phyloP scores from a whole-genome alignment of 1,140 invertebrate genomes.

The Apis florea region DNA sequence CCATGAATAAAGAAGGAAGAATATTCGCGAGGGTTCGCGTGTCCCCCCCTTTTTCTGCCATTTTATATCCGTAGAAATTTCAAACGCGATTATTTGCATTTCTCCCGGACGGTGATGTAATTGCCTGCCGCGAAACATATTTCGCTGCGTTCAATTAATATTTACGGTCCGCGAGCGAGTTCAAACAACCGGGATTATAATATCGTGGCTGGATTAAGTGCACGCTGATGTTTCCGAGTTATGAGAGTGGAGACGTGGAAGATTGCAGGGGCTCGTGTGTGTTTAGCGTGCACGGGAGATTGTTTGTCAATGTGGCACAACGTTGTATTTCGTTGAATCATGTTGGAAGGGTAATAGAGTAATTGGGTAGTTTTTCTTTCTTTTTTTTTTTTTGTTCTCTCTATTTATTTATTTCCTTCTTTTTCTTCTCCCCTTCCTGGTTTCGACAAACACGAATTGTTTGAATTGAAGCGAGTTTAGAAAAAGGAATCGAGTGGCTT shows the following conservation, averaged over 20 bases:
- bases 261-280: neutral
- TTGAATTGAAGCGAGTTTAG: too few species aligned
- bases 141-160: conserved; percentile 20
- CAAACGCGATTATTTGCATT: conserved; percentile 12
- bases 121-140: conserved; percentile 15
- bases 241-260: conserved; percentile 7
- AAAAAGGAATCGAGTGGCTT: too few species aligned
- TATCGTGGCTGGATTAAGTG: conserved; percentile 14
- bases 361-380: neutral
- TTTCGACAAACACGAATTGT: neutral
- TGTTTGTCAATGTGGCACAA: neutral
- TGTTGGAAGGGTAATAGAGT: neutral
- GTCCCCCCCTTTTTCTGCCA: neutral
- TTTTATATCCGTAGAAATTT: conserved; percentile 3
- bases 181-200: conserved; percentile 19
- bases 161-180: conserved; percentile 20
- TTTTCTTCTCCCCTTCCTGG: too few species aligned
- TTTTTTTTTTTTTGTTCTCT: too few species aligned
- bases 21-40: neutral
- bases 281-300: neutral
- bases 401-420: neutral
- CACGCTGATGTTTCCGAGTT: conserved; percentile 4
- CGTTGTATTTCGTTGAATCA: neutral
- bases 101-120: conserved; percentile 8
- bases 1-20: neutral